Conservation (phyloP, 2,888 invertebrate species). For the Zaprionus bogoriensis region DNA sequence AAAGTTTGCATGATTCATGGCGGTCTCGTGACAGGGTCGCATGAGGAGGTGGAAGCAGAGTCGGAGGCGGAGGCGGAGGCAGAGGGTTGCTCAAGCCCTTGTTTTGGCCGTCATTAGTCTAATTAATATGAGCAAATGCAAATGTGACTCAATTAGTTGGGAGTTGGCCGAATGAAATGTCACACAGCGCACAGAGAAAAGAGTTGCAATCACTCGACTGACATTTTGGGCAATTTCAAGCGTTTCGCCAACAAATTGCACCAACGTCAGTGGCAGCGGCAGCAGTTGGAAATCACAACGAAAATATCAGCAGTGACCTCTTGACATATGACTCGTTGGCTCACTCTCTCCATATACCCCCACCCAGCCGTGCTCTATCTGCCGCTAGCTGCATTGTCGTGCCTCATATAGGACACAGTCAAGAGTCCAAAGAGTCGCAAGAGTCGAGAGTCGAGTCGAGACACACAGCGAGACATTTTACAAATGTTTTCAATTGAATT, state of each 20-base stretch:
- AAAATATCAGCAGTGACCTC: slow-evolving; percentile 75
- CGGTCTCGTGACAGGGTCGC: slow-evolving; percentile 16
- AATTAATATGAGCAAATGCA: slow-evolving; percentile 65
- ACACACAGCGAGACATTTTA: slow-evolving; percentile 68
- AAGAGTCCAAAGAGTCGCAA: no score
- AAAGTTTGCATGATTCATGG: slow-evolving; percentile 48
- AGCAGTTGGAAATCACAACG: slow-evolving; percentile 45
- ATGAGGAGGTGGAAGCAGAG: slow-evolving; percentile 6
- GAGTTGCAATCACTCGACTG: no score
- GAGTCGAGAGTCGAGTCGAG: slow-evolving; percentile 36
- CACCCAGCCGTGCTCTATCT: slow-evolving; percentile 4
- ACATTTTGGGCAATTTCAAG: slow-evolving; percentile 76
- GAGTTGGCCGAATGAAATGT: slow-evolving; percentile 48
- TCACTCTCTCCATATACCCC: slow-evolving; percentile 3
- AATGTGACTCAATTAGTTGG: slow-evolving; percentile 68
- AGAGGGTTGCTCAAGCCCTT: background rate
- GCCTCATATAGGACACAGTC: slow-evolving; percentile 70
- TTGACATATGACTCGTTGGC: slow-evolving; percentile 70
- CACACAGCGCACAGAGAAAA: slow-evolving; percentile 22
- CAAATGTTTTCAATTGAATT: slow-evolving; percentile 79
- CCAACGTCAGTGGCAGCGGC: slow-evolving; percentile 43
- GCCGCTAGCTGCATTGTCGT: slow-evolving; percentile 57
- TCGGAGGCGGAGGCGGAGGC: slow-evolving; percentile 20
- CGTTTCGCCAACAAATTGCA: slow-evolving; percentile 73
- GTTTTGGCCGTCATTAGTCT: slow-evolving; percentile 56